phyloP scores from a whole-genome alignment of 2,888 invertebrate genomes.

The Caenorhabditis imperialis region DNA sequence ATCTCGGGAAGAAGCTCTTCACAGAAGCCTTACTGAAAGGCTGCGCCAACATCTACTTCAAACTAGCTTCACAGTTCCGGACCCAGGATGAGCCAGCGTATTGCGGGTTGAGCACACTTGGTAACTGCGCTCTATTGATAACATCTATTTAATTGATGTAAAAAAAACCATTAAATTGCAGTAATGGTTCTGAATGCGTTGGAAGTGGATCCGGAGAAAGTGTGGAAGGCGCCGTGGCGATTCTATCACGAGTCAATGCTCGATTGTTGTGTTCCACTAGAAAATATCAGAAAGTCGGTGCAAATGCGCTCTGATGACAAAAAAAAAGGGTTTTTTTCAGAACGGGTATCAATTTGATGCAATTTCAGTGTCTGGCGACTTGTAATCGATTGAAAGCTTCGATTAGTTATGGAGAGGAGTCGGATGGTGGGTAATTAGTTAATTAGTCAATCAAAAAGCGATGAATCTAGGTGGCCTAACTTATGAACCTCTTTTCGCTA shows the following conservation, averaged over 20 bases:
- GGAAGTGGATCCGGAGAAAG: slow-evolving; percentile 78
- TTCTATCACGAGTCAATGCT: slow-evolving; percentile 80
- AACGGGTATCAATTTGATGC: slow-evolving; percentile 78
- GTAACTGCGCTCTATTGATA: slow-evolving; percentile 68
- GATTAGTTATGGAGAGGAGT: slow-evolving; percentile 53
- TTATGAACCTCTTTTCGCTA: too few species aligned
- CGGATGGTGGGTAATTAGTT: too few species aligned
- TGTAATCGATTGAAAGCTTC: slow-evolving; percentile 78
- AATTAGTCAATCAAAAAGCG: too few species aligned
- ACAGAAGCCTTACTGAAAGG: slow-evolving; percentile 76
- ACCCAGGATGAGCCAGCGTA: slow-evolving; percentile 80
- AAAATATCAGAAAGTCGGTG: slow-evolving; percentile 66
- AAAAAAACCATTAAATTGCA: slow-evolving; percentile 35
- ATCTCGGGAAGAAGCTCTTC: slow-evolving; percentile 78
- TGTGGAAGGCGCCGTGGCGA: slow-evolving; percentile 79
- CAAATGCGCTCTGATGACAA: too few species aligned
- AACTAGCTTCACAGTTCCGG: slow-evolving; percentile 79
- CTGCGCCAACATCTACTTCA: slow-evolving; percentile 78
- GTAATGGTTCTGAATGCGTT: slow-evolving; percentile 78
- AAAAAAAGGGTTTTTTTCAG: slow-evolving; percentile 46
- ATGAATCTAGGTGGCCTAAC: too few species aligned
- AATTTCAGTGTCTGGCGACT: slow-evolving; percentile 79
- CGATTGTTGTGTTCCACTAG: slow-evolving; percentile 79
- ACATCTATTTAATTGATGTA: not conserved
- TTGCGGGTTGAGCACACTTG: slow-evolving; percentile 79